Conservation (phyloP, 1,140 invertebrate genomes). For the Araneus ventricosus region DNA sequence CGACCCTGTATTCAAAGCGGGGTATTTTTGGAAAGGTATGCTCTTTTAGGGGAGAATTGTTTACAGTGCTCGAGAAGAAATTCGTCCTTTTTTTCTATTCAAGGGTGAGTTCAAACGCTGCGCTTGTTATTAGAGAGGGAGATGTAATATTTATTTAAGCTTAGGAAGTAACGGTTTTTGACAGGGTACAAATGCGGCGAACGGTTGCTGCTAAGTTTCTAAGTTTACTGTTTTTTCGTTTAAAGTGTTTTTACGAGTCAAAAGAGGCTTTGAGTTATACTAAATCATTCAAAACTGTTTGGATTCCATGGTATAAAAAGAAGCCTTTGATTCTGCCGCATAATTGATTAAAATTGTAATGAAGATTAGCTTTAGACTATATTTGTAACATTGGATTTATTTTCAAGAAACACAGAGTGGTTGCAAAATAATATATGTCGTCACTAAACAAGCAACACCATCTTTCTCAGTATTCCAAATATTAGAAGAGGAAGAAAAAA, state of each 20-base stretch:
- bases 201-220: background rate
- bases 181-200: background rate
- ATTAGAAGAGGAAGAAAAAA: too few species aligned
- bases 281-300: background rate
- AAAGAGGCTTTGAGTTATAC: background rate
- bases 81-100: background rate
- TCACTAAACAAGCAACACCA: too few species aligned
- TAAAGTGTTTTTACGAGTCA: background rate
- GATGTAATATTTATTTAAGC: background rate
- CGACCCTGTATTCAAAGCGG: background rate
- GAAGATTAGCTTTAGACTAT: too few species aligned
- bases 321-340: background rate
- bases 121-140: constrained; percentile 7
- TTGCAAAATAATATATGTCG: too few species aligned
- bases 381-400: too few species aligned
- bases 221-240: background rate
- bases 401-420: too few species aligned
- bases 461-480: too few species aligned
- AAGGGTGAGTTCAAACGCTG: constrained; percentile 25
- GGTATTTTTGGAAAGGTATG: constrained; percentile 20
- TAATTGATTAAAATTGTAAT: too few species aligned
- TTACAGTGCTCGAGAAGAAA: background rate
- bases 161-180: background rate
- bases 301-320: background rate
- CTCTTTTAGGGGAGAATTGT: constrained; percentile 18